These are phyloP conservation scores for Drosophila setifemur DNA, from an alignment of 1,140 invertebrate species.

Conservation along the genomic window DNA sequence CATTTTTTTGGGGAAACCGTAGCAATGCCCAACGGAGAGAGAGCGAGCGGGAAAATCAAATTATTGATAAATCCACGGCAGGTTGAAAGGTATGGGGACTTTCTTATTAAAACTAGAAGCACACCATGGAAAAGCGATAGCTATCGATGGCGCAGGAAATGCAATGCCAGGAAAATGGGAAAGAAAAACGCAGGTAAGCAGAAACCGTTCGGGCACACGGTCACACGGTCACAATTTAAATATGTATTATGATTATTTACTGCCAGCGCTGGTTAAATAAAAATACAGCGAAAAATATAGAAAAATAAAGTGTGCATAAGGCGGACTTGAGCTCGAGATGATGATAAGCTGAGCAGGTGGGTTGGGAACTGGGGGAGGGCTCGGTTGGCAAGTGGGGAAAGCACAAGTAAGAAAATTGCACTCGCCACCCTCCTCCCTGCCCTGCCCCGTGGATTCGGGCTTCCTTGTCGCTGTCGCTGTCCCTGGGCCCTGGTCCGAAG, in stretches of 20 bases:
- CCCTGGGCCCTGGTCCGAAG: not conserved
- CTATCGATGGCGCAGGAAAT: constrained; percentile 34
- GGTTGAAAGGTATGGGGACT: constrained; percentile 3
- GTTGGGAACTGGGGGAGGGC: not conserved
- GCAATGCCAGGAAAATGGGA: not conserved
- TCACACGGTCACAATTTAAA: constrained; percentile 66
- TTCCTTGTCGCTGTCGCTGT: not conserved
- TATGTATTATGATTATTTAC: constrained; percentile 79
- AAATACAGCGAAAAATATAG: constrained; percentile 33
- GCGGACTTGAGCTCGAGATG: constrained; percentile 13
- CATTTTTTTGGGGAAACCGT: constrained; percentile 17
- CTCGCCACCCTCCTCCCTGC: not conserved
- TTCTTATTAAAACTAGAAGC: constrained; percentile 63
- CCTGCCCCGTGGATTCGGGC: not conserved
- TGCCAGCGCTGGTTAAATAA: constrained; percentile 30
- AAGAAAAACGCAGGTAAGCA: constrained; percentile 12
- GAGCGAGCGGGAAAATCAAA: constrained; percentile 15
- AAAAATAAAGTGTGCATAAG: constrained; percentile 30
- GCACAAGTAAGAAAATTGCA: constrained; percentile 28
- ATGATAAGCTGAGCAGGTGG: constrained; percentile 9
- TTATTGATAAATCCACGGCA: constrained; percentile 32
- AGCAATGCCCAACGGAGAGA: constrained; percentile 21
- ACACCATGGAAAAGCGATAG: constrained; percentile 53
- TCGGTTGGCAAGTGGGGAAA: constrained; percentile 1
- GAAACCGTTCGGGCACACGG: constrained; percentile 9